Conservation (phyloP, 1,140 invertebrate species). For the Drosophila sturtevanti region DNA sequence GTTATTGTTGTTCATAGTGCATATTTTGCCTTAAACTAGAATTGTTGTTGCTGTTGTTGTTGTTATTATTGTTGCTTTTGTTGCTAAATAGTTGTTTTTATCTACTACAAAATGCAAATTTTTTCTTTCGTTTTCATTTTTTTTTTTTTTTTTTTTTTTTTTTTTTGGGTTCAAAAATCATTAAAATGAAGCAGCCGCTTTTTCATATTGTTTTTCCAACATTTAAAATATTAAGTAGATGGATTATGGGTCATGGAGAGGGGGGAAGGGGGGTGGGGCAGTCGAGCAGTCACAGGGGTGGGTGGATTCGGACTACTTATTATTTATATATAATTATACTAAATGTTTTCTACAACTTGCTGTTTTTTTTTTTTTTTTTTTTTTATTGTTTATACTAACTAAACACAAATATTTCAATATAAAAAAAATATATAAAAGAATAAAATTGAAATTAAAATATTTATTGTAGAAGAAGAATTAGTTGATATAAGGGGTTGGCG, state of each 20-base stretch:
- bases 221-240: neutral
- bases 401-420: slow-evolving; percentile 8
- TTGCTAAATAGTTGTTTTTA: slow-evolving; percentile 24
- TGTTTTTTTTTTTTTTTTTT: neutral
- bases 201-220: slow-evolving; percentile 25
- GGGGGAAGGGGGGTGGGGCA: neutral
- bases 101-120: slow-evolving; percentile 72
- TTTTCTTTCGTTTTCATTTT: slow-evolving; percentile 21
- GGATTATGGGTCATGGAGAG: neutral
- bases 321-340: neutral
- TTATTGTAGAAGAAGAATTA: neutral
- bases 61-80: slow-evolving; percentile 11
- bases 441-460: neutral
- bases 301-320: neutral
- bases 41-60: slow-evolving; percentile 27
- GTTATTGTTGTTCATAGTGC: slow-evolving; percentile 22
- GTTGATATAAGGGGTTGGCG: too few relatives aligned
- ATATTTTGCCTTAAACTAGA: slow-evolving; percentile 16
- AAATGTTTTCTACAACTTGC: slow-evolving; percentile 8
- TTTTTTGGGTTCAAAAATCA: slow-evolving; percentile 52
- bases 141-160: slow-evolving; percentile 35
- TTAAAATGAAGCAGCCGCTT: slow-evolving; percentile 52
- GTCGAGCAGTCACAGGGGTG: neutral
- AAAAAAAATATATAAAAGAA: slow-evolving; percentile 7
- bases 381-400: neutral